Evolutionary conservation across 2,797 vertebrate species (phyloP).

Genomic region (Serranus cabrilla): DNA sequence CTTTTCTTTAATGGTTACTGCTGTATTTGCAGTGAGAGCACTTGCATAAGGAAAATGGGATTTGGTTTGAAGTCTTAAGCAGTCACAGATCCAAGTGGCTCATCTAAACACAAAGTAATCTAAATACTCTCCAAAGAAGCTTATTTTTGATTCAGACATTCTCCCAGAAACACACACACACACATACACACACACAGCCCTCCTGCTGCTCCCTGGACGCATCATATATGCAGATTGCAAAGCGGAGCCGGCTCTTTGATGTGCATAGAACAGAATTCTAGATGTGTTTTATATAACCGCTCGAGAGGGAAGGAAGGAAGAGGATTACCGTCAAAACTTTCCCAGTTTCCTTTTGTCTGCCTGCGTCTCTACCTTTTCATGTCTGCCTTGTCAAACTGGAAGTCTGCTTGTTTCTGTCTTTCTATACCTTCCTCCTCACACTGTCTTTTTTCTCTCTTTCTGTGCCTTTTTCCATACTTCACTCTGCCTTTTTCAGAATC

Average conservation of each 20-base stretch:
- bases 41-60: slow-evolving; percentile 11
- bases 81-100: slow-evolving; percentile 49
- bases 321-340: slow-evolving; percentile 82
- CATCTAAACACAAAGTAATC: slow-evolving; percentile 51
- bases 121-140: slow-evolving; percentile 63
- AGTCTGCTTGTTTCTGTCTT: slow-evolving; percentile 51
- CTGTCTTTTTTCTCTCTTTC: background rate
- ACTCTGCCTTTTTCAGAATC: slow-evolving; percentile 48
- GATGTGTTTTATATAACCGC: slow-evolving; percentile 84
- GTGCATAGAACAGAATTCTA: slow-evolving; percentile 82
- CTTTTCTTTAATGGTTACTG: slow-evolving; percentile 28
- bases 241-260: slow-evolving; percentile 83
- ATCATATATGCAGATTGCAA: slow-evolving; percentile 82
- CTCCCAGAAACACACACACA: slow-evolving; percentile 29
- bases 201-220: slow-evolving; percentile 76
- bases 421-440: slow-evolving; percentile 32
- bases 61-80: slow-evolving; percentile 38
- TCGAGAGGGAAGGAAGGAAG: slow-evolving; percentile 69
- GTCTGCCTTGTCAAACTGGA: slow-evolving; percentile 62
- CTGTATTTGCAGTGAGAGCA: background rate
- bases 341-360: slow-evolving; percentile 66
- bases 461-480: slow-evolving; percentile 28
- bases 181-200: slow-evolving; percentile 22
- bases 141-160: slow-evolving; percentile 67
- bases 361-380: slow-evolving; percentile 57